Conservation (phyloP, 2,113 vertebrate species). For the Chamaea fasciata region DNA sequence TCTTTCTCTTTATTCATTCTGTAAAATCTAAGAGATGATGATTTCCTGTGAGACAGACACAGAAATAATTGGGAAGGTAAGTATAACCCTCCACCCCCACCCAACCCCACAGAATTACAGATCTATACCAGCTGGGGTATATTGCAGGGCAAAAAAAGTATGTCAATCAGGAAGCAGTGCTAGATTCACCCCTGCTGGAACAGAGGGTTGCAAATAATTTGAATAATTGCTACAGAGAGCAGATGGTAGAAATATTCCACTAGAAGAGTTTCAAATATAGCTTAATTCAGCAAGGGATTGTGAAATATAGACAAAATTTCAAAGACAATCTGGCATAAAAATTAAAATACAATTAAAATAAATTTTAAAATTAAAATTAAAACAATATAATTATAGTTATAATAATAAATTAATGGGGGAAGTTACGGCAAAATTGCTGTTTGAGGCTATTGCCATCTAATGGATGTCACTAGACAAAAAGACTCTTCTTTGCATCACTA, state of each 20-base stretch:
- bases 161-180: neutral
- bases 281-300: neutral
- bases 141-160: neutral
- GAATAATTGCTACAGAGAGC: constrained; percentile 14
- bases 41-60: neutral
- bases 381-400: neutral
- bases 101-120: neutral
- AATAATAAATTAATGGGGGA: neutral
- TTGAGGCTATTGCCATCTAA: neutral
- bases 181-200: neutral
- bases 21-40: neutral
- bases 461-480: neutral
- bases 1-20: neutral
- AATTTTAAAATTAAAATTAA: neutral
- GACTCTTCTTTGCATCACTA: neutral
- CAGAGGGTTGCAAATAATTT: constrained; percentile 5
- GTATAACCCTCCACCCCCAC: neutral
- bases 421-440: neutral
- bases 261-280: neutral
- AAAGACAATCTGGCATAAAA: neutral
- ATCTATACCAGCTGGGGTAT: neutral
- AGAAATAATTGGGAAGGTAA: neutral
- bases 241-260: neutral
- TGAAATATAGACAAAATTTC: neutral
- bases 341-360: neutral